These are phyloP conservation scores for Anagrus nilaparvatae DNA, from an alignment of 1,140 invertebrate genomes.

Conservation along the genomic window DNA sequence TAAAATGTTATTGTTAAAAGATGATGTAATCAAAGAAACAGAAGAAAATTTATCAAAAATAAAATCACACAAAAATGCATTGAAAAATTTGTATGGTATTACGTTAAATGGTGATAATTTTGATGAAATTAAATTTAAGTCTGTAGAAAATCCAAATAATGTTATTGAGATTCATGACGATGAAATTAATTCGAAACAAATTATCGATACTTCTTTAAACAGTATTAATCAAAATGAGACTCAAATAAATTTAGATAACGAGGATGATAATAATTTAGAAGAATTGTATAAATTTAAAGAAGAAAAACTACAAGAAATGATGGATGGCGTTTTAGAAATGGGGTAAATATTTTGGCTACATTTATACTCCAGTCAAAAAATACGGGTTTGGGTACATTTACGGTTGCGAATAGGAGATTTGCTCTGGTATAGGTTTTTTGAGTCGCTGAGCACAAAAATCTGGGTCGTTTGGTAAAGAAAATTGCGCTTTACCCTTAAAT, in stretches of 20 bases:
- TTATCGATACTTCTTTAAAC: not conserved
- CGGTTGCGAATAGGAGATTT: no score
- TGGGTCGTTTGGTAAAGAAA: no score
- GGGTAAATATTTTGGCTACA: slow-evolving; percentile 29
- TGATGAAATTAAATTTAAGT: slow-evolving; percentile 19
- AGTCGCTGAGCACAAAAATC: no score
- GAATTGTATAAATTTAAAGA: not conserved
- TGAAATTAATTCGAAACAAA: slow-evolving; percentile 35
- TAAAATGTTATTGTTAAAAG: slow-evolving; percentile 28
- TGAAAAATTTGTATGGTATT: slow-evolving; percentile 22
- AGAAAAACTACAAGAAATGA: slow-evolving; percentile 46
- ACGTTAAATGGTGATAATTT: slow-evolving; percentile 10
- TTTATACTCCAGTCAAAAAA: no score
- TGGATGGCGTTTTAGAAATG: slow-evolving; percentile 60
- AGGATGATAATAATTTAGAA: not conserved
- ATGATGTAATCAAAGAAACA: slow-evolving; percentile 20
- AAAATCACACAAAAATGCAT: slow-evolving; percentile 21
- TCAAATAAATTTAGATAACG: not conserved
- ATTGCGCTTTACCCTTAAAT: no score
- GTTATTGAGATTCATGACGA: slow-evolving; percentile 24
- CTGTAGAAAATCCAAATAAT: slow-evolving; percentile 20
- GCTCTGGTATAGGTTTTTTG: no score
- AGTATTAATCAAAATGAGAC: not conserved
- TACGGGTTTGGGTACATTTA: no score
- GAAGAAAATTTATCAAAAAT: slow-evolving; percentile 20